Evolutionary conservation across 2,888 invertebrate species (phyloP), one percentile per base, ranked within the genome.

Genomic region (Hermaeophaga mercurialis): DNA sequence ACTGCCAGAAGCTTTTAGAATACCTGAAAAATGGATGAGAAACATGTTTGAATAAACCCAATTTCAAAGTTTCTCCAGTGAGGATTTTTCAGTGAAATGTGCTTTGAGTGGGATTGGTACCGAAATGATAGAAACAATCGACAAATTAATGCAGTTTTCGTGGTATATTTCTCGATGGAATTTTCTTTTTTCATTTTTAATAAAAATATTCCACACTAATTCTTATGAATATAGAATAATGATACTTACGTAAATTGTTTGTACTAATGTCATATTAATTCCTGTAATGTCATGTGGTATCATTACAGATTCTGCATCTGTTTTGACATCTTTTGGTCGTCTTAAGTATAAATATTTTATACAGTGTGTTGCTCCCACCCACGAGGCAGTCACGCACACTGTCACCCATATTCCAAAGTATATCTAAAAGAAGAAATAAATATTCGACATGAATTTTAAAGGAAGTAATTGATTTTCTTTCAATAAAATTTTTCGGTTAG

Each of bases 351-450:
- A 83, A 73, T 91, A 89, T 78, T 93, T 93, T 68, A 94, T 89
- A 75, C 91, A 90, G 74, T 95, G 94, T 1, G 94, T 93, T n/a
- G 92, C 89, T 0, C 92, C 92, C 41, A 94, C 94, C 94, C 94
- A 95, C 9, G 91, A 89, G 6, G 87, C 87, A n/a, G 94, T 93
- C 50, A 94, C 87, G 66, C 89, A 85, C 54, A 91, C 83, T 31
- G 90, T 94, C 60, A 94, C 90, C 80, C 92, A 90, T 58, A 93
- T 85, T 47, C 94, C 94, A 75, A 89, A 91, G 75, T 93, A 92
- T 74, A 94, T 90, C 92, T 93, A 80, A 46, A 81, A 82, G 61
- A 49, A 54, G 45, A 44, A 26, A n/a, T n/a, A n/a, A n/a, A n/a
- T n/a, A n/a, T n/a, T n/a, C n/a, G n/a, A n/a, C n/a, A n/a, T n/a